Conservation (phyloP, 2,113 vertebrate species). For the Stictonetta naevosa region DNA sequence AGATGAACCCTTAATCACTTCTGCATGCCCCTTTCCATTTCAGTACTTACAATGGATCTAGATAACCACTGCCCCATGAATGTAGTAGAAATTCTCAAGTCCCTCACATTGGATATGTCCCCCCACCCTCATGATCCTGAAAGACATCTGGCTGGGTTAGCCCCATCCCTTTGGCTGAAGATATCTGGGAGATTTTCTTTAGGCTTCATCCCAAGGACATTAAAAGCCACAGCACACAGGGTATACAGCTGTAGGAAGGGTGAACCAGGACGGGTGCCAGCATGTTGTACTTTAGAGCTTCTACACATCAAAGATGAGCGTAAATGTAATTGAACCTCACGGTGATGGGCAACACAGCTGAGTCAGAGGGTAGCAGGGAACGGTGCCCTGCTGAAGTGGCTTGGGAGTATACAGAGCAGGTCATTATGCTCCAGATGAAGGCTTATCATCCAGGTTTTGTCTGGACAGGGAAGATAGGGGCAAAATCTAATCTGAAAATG, state of each 20-base stretch:
- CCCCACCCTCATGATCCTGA: accelerated
- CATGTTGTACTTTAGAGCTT: background rate
- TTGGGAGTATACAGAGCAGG: background rate
- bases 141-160: background rate
- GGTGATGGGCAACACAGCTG: accelerated
- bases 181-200: background rate
- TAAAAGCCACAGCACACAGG: background rate
- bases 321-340: background rate
- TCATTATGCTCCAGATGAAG: background rate
- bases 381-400: background rate
- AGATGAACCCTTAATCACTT: background rate
- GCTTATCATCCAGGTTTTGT: background rate
- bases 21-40: no score
- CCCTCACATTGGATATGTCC: background rate
- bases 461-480: background rate
- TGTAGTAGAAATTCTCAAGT: background rate
- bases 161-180: no score
- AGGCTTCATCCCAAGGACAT: background rate
- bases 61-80: background rate
- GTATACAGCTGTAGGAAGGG: background rate
- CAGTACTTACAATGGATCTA: background rate
- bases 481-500: background rate
- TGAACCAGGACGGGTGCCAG: background rate
- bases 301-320: accelerated
- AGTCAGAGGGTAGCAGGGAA: accelerated